Evolutionary conservation across 1,140 invertebrate species (phyloP).

Genomic region (Gonioctena quinquepunctata): DNA sequence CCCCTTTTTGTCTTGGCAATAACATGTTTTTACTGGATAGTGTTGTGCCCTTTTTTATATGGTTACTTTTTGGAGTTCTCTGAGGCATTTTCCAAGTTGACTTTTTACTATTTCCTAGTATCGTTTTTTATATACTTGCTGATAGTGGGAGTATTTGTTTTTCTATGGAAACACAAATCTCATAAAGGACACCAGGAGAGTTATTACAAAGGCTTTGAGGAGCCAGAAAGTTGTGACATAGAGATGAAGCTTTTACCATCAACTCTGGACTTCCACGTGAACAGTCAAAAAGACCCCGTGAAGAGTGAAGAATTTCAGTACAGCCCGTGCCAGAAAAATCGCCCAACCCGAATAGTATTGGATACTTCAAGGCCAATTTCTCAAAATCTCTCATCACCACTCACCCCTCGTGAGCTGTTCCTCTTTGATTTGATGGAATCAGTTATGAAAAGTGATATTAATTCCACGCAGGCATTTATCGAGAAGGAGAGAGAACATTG

Average conservation of each 20-base stretch:
- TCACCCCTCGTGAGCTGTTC: slow-evolving; percentile 56
- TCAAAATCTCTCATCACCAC: slow-evolving; percentile 31
- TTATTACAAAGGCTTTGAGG: neutral
- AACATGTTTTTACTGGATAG: slow-evolving; percentile 55
- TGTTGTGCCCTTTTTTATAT: slow-evolving; percentile 51
- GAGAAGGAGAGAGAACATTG: slow-evolving; percentile 30
- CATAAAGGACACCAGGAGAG: neutral
- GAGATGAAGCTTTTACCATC: neutral
- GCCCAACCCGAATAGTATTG: neutral
- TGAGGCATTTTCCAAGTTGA: slow-evolving; percentile 24
- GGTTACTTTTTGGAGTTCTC: neutral
- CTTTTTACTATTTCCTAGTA: slow-evolving; percentile 43
- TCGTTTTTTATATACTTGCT: slow-evolving; percentile 52
- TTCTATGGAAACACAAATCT: slow-evolving; percentile 39
- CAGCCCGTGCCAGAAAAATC: neutral
- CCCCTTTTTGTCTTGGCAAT: slow-evolving; percentile 38
- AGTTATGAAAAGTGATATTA: slow-evolving; percentile 35
- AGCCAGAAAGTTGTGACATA: neutral
- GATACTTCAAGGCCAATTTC: neutral
- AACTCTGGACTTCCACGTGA: neutral
- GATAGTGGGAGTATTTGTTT: slow-evolving; percentile 41
- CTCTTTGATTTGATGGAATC: slow-evolving; percentile 54
- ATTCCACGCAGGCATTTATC: slow-evolving; percentile 22
- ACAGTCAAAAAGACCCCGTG: neutral
- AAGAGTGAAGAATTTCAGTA: neutral